Evolutionary conservation across 92 coral and sea anemone genomes (phyloP), one percentile per base, ranked within the genome.

Genomic region (Parazoanthus swiftii): DNA sequence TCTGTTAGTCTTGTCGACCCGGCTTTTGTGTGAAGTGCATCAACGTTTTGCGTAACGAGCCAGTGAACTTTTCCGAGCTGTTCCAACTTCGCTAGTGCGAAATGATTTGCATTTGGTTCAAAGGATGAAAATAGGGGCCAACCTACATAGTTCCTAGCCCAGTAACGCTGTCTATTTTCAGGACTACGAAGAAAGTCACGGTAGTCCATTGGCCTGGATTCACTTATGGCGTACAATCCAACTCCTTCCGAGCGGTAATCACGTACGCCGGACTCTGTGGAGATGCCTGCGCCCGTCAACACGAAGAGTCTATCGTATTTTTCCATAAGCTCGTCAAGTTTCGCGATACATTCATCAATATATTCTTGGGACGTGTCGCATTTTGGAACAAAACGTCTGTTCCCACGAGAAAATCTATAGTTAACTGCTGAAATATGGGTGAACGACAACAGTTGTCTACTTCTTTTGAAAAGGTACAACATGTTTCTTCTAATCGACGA

Each of bases 71-170:
- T 81, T 0, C 97, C 99, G 54, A 90, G 89, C 88, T 90, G 92
- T 82, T 97, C 99, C 25, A 97, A 91, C 13, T 86, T 85, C 11
- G 96, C 94, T 70, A 97, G 63, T 5, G 97, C 95, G 74, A 86
- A 89, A 81, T 97, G 99, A 37, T 92, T 94, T 1, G 46, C 76
- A 81, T 95, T 97, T 8, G 99, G 99, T 44, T 92, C 83, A 14
- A 91, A 93, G 50, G 96, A 86, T 8, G 96, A 93, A 88, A 97
- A 97, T 48, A 91, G 92, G 13, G 92, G 90, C 98, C 98, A 97
- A 8, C 98, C 99, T 72, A 91, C 98, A 16, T 92, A 97, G 81
- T 97, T 97, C 76, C 99, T 90, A 4, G 99, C 98, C 99, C 99
- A 97, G 75, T 97, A 95, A 73, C 98, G 85, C 85, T 85, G 91